Conservation (phyloP, 1,140 invertebrate species). For the Pomacea maculata region DNA sequence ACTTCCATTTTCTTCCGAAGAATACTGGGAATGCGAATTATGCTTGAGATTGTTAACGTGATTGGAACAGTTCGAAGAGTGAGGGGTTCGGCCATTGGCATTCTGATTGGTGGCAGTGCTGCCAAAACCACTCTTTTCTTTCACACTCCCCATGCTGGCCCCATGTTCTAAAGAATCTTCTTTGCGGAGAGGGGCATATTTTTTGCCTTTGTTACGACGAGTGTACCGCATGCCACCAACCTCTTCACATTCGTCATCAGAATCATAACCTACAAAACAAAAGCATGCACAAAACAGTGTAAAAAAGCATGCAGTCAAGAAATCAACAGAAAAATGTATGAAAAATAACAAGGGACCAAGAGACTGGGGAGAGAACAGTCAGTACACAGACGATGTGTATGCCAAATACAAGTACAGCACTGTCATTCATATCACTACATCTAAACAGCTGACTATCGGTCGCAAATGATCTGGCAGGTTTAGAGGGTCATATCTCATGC, state of each 20-base stretch:
- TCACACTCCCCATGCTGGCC: constrained; percentile 20
- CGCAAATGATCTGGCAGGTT: too few species aligned
- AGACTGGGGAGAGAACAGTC: background rate
- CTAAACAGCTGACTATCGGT: too few species aligned
- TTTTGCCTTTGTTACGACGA: constrained; percentile 57
- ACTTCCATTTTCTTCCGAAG: constrained; percentile 52
- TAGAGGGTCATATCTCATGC: too few species aligned
- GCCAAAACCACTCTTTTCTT: constrained; percentile 14
- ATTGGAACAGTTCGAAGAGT: constrained; percentile 10
- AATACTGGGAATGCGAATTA: constrained; percentile 40
- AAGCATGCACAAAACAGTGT: constrained; percentile 48
- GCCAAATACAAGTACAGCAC: too few species aligned
- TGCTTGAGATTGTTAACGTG: constrained; percentile 29
- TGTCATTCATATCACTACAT: too few species aligned
- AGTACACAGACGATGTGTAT: too few species aligned
- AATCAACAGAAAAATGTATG: background rate
- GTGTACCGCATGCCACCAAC: constrained; percentile 51
- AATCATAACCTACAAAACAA: constrained; percentile 63
- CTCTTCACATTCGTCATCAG: constrained; percentile 61
- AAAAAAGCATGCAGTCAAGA: constrained; percentile 31
- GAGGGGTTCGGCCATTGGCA: constrained; percentile 15
- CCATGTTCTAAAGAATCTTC: constrained; percentile 56
- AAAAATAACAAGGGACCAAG: background rate
- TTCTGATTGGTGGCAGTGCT: constrained; percentile 20
- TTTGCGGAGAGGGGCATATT: constrained; percentile 57